These are phyloP conservation scores for Phylloscopus trochilus DNA, from an alignment of 2,113 vertebrate species.

Conservation along the genomic window DNA sequence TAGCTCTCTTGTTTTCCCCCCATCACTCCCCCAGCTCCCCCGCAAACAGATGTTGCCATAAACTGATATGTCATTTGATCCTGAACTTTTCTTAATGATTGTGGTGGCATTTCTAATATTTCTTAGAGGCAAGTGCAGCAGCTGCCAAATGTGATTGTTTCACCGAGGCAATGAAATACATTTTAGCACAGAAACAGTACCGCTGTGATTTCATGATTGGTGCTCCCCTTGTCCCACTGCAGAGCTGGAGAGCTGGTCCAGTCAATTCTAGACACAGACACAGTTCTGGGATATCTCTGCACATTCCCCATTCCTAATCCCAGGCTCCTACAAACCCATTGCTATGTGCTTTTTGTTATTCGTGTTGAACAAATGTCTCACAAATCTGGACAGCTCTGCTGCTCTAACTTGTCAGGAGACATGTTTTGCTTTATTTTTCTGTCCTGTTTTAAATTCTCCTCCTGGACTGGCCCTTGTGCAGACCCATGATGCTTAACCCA, in stretches of 20 bases:
- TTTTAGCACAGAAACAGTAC: neutral
- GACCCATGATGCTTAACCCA: neutral
- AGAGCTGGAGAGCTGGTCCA: neutral
- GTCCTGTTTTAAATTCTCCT: neutral
- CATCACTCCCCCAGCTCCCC: neutral
- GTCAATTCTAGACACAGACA: neutral
- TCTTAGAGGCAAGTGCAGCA: slow-evolving; percentile 30
- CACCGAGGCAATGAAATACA: neutral
- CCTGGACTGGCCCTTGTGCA: neutral
- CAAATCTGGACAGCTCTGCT: neutral
- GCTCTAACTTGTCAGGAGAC: neutral
- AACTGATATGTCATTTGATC: neutral
- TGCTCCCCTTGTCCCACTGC: neutral
- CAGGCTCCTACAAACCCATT: neutral
- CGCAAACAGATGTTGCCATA: slow-evolving; percentile 20
- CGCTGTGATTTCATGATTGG: neutral
- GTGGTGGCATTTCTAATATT: slow-evolving; percentile 39
- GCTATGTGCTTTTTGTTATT: neutral
- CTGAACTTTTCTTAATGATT: slow-evolving; percentile 44
- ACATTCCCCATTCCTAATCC: neutral
- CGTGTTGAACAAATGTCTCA: neutral
- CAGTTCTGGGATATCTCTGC: neutral
- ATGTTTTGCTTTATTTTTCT: neutral
- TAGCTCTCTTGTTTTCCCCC: neutral
- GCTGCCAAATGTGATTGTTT: neutral